Percentiles rank a stretch among this genome's conserved stretches.
phyloP scores from a whole-genome alignment of 2,113 vertebrate genomes.

The Corynorhinus townsendii region DNA sequence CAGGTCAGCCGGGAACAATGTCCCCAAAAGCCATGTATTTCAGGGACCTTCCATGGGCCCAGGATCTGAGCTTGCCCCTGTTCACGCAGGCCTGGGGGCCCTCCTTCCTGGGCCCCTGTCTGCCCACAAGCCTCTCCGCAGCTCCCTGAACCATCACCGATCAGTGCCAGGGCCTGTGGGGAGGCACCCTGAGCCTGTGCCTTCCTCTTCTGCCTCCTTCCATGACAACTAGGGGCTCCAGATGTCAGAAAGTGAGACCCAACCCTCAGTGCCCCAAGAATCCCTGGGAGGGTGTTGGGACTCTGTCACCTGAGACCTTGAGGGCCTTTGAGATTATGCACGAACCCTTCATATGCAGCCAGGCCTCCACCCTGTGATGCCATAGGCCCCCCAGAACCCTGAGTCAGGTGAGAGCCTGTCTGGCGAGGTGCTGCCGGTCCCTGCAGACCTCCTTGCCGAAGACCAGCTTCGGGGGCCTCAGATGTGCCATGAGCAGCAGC shows the following conservation, averaged over 20 bases:
- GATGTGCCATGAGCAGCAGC: fast-evolving
- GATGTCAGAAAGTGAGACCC: neutral
- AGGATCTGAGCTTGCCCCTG: neutral
- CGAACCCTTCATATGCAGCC: conserved; percentile 66
- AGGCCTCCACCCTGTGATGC: neutral
- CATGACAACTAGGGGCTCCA: neutral
- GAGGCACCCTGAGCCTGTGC: conserved; percentile 12
- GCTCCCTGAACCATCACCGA: neutral
- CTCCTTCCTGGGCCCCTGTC: neutral
- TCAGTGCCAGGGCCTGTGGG: neutral
- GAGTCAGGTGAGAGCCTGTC: neutral
- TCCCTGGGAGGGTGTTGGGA: neutral
- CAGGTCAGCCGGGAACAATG: conserved; percentile 36
- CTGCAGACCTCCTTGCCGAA: neutral
- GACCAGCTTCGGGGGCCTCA: neutral
- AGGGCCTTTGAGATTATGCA: conserved; percentile 69
- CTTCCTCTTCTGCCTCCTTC: conserved; percentile 27
- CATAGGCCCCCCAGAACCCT: neutral
- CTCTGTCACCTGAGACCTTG: conserved; percentile 33
- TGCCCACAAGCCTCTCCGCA: neutral
- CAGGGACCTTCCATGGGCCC: conserved; percentile 33
- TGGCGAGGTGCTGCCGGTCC: neutral
- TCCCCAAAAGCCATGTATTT: conserved; percentile 69
- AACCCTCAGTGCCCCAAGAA: neutral
- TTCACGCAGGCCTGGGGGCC: neutral